These are phyloP conservation scores for Samia ricini DNA, from an alignment of 1,140 invertebrate genomes.

Conservation along the genomic window DNA sequence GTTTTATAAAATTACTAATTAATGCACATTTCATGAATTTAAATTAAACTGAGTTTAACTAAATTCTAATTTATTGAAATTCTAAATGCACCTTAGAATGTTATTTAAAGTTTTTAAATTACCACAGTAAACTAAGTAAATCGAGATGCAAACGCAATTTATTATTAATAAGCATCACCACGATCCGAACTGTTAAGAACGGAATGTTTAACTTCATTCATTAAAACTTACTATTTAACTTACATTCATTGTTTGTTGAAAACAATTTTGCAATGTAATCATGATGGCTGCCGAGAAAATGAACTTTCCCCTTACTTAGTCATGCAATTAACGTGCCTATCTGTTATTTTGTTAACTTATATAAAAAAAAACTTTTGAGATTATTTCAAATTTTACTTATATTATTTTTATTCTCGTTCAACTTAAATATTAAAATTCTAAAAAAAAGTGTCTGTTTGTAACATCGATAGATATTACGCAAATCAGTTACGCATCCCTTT, in stretches of 20 bases:
- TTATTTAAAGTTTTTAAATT: constrained; percentile 7
- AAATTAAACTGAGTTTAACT: too few relatives aligned
- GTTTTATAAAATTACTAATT: too few relatives aligned
- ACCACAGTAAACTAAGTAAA: not conserved
- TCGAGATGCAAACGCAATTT: constrained; percentile 6
- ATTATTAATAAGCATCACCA: constrained; percentile 20
- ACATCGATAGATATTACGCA: too few relatives aligned
- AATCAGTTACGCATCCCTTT: too few relatives aligned
- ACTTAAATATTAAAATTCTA: too few relatives aligned
- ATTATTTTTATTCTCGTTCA: too few relatives aligned
- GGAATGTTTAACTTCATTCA: constrained; percentile 24
- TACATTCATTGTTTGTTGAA: constrained; percentile 19
- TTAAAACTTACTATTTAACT: constrained; percentile 30
- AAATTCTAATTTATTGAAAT: not conserved
- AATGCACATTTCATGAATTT: too few relatives aligned
- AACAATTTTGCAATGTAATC: constrained; percentile 22
- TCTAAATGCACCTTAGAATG: not conserved
- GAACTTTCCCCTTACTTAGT: constrained; percentile 21
- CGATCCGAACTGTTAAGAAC: constrained; percentile 13
- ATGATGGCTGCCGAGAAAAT: constrained; percentile 18
- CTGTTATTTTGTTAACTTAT: not conserved
- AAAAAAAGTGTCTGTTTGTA: too few relatives aligned
- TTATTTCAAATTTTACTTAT: too few relatives aligned
- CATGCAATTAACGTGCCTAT: constrained; percentile 7
- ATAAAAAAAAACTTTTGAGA: not conserved